These are phyloP conservation scores for Oceanodroma tethys DNA, from an alignment of 2,113 vertebrate genomes.

Conservation along the genomic window DNA sequence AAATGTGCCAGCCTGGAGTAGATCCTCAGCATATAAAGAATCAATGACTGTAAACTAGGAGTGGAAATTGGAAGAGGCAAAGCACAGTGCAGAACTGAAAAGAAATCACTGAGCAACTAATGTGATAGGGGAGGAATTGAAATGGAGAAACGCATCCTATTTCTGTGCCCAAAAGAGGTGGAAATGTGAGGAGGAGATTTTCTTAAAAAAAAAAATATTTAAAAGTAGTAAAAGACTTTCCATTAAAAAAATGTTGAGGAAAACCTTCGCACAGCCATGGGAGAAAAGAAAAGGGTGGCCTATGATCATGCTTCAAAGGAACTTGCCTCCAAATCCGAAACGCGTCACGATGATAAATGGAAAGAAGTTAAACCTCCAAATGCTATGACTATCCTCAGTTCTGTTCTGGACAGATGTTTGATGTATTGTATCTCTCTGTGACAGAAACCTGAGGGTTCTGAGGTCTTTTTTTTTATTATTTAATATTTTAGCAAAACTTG, in stretches of 20 bases:
- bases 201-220: background rate
- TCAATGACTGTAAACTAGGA: slow-evolving; percentile 66
- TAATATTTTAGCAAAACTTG: slow-evolving; percentile 61
- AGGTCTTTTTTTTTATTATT: slow-evolving; percentile 12
- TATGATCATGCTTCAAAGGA: background rate
- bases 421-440: slow-evolving; percentile 54
- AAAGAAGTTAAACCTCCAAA: slow-evolving; percentile 37
- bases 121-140: slow-evolving; percentile 42
- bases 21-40: slow-evolving; percentile 48
- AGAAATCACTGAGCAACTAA: slow-evolving; percentile 62
- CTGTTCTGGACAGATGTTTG: slow-evolving; percentile 61
- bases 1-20: slow-evolving; percentile 34
- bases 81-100: slow-evolving; percentile 64
- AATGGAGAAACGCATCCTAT: slow-evolving; percentile 45
- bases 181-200: slow-evolving; percentile 12
- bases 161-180: slow-evolving; percentile 25
- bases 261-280: background rate
- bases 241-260: background rate
- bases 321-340: slow-evolving; percentile 26
- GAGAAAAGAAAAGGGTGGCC: background rate
- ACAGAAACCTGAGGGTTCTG: slow-evolving; percentile 60
- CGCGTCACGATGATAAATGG: slow-evolving; percentile 37
- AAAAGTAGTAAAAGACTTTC: background rate
- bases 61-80: slow-evolving; percentile 67
- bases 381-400: slow-evolving; percentile 13